Percentiles rank a stretch among this genome's conserved stretches.
Conservation (phyloP, 2,113 vertebrate species). For the Hippocampus abdominalis region DNA sequence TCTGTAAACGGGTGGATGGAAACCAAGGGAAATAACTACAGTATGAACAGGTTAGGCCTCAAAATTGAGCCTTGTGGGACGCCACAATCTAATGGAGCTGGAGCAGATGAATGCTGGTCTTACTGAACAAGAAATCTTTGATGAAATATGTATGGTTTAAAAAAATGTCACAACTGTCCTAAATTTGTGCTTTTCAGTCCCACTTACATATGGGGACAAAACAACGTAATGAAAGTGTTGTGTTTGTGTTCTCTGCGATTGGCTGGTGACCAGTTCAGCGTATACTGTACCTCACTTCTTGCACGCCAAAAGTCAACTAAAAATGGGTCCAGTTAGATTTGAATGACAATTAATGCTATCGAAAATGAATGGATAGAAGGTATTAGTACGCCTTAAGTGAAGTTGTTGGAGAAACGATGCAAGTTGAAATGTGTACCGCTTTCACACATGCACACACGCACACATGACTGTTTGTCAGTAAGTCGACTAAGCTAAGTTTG, state of each 20-base stretch:
- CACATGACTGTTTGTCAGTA: conserved; percentile 23
- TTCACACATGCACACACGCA: conserved; percentile 3
- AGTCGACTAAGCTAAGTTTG: conserved; percentile 14
- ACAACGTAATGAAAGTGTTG: background rate
- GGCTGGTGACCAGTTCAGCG: no score
- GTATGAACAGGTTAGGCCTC: background rate
- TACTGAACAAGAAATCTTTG: no score
- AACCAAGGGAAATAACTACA: background rate
- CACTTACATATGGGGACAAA: background rate
- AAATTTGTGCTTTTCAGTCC: background rate
- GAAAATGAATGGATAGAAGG: background rate
- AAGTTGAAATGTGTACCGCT: background rate
- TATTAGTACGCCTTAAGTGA: background rate
- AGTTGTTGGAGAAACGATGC: conserved; percentile 12
- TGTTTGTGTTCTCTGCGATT: background rate
- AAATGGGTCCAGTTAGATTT: background rate
- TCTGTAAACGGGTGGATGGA: background rate
- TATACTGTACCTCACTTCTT: background rate
- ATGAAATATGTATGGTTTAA: background rate
- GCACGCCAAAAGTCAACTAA: background rate
- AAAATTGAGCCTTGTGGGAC: background rate
- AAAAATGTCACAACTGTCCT: background rate
- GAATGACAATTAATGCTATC: background rate
- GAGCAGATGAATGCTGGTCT: background rate
- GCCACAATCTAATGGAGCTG: background rate